phyloP scores from a whole-genome alignment of 1,140 invertebrate genomes.

The Hyles euphorbiae region DNA sequence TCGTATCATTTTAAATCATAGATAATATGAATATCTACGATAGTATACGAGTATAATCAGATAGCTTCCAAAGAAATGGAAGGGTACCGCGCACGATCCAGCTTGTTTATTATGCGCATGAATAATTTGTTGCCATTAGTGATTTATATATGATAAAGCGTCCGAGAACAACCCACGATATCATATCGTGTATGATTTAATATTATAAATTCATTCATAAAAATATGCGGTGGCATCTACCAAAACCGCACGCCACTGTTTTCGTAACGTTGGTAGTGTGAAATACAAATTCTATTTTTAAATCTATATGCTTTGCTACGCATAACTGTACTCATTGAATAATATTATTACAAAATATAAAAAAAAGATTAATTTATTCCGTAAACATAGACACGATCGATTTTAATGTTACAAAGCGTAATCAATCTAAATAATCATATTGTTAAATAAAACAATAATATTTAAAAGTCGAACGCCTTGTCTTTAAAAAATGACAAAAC shows the following conservation, averaged over 20 bases:
- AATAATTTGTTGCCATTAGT: constrained; percentile 69
- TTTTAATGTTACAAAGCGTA: no score
- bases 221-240: background rate
- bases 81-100: constrained; percentile 50
- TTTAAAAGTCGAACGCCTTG: no score
- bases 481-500: no score
- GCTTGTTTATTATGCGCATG: constrained; percentile 69
- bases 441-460: no score
- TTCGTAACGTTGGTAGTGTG: background rate
- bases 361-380: no score
- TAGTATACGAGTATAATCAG: constrained; percentile 20
- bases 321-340: no score
- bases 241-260: background rate
- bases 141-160: constrained; percentile 65
- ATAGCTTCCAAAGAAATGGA: constrained; percentile 52
- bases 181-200: constrained; percentile 43
- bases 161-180: constrained; percentile 44
- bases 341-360: no score
- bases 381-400: no score
- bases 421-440: no score
- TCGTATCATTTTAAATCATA: constrained; percentile 4
- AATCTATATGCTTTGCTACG: background rate
- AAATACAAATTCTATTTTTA: background rate
- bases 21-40: constrained; percentile 6
- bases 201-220: constrained; percentile 12